Base-by-base conservation (phyloP, 2,888 invertebrate species). In the Stramonita haemastoma region DNA sequence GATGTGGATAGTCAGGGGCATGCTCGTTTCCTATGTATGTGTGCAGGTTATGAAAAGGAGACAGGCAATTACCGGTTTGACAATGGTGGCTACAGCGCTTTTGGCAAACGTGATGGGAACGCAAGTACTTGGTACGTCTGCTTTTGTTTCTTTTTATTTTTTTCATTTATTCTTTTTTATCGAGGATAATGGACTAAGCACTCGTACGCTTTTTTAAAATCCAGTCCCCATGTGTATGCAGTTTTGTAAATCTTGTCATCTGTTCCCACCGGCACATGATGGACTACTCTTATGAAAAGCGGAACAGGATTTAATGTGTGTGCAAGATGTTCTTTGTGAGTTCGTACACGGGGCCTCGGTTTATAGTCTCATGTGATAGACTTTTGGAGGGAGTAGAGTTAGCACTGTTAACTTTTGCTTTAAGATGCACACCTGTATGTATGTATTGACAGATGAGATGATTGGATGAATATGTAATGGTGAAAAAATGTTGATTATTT, bases 41-140 rank as follows among this genome's bases (percentile, higher is more conserved):
- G 17, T 22, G 26, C 66, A 88, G 88, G 88, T n/a, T 88, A 88
- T 32, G 15, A 34, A 19, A 87, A 34, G 57, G 77, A 87, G n/a
- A 87, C 87, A 6, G 46, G 56, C 26, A 26, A 79, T 0, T 87
- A 87, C 56, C 87, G 87, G 19, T 87, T 56, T 46, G 17, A 15
- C 19, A 29, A 77, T 11, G 87, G 87, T 34, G 87, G 77, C 11
- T 87, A 77, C 87, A 87, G 87, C 32, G 87, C 83, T 26, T 88
- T 88, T 60, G 83, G 83, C 26, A 83, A 17, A 26, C 0, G 0
- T 57, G 81, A 88, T n/a, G 29, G 22, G 0, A 46, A n/a, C 5
- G n/a, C 81, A n/a, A 83, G 88, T 56, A 88, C 83, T 8, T 88
- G 81, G 88, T 88, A n/a, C 6, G 81, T 83, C 1, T 60, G 13